Evolutionary conservation across 1,140 invertebrate species (phyloP).

Genomic region (Platyura marginata): DNA sequence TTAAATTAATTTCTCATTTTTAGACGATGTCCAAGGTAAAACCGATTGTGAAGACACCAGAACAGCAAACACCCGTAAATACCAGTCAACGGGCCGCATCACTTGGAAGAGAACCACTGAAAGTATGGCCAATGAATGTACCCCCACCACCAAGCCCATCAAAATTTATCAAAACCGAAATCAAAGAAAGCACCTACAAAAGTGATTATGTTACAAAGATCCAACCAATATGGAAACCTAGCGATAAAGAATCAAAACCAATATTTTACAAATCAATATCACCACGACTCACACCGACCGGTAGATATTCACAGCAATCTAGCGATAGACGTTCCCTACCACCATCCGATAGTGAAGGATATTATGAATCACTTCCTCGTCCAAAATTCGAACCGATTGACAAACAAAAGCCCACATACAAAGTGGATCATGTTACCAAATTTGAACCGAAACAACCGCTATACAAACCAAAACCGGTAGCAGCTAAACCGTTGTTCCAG

Average conservation of each 20-base stretch:
- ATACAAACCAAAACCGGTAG: conserved; percentile 28
- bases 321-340: conserved; percentile 28
- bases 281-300: conserved; percentile 30
- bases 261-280: conserved; percentile 34
- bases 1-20: too few species aligned
- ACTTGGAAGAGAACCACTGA: too few species aligned
- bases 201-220: conserved; percentile 50
- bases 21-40: too few species aligned
- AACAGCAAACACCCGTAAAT: too few species aligned
- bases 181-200: conserved; percentile 51
- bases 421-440: conserved; percentile 19
- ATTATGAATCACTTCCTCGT: conserved; percentile 24
- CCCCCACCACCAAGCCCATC: conserved; percentile 34
- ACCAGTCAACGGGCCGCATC: too few species aligned
- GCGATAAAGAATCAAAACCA: conserved; percentile 30
- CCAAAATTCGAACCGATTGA: conserved; percentile 38
- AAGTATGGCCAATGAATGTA: conserved; percentile 16
- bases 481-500: conserved; percentile 32
- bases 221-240: conserved; percentile 35
- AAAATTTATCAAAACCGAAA: conserved; percentile 49
- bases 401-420: conserved; percentile 20
- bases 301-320: conserved; percentile 19
- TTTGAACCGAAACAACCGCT: conserved; percentile 15
- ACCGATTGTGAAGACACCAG: too few species aligned
- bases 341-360: conserved; percentile 33